A percentile compares a stretch with the other conserved stretches of the same genome.
These are phyloP conservation scores for Amphibalanus amphitrite DNA, from an alignment of 1,140 invertebrate species.

Conservation along the genomic window DNA sequence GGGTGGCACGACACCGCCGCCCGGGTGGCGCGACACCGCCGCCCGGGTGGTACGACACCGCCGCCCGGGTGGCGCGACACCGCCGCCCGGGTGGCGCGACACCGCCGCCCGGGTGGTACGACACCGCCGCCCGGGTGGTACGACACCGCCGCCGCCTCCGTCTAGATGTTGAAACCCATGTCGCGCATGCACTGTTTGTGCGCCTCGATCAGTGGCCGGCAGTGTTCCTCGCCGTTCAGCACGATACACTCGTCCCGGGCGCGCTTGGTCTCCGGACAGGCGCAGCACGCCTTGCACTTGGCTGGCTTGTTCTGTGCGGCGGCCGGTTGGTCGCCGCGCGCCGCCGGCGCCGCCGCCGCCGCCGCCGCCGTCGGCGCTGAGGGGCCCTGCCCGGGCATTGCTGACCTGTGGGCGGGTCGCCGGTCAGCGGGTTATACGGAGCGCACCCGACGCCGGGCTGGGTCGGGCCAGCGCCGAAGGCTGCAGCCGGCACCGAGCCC, in stretches of 20 bases:
- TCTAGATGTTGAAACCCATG: slow-evolving; percentile 79
- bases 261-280: slow-evolving; percentile 91
- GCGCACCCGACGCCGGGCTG: too few species aligned
- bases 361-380: too few species aligned
- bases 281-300: slow-evolving; percentile 91
- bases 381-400: too few species aligned
- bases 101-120: too few species aligned
- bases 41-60: not conserved
- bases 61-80: too few species aligned
- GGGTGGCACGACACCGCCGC: not conserved
- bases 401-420: too few species aligned
- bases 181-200: slow-evolving; percentile 93
- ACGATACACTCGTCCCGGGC: slow-evolving; percentile 57
- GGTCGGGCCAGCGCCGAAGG: too few species aligned
- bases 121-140: not conserved
- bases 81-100: too few species aligned
- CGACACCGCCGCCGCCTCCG: not conserved
- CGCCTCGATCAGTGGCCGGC: slow-evolving; percentile 73
- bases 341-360: too few species aligned
- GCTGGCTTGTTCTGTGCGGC: slow-evolving; percentile 16
- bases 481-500: too few species aligned
- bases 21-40: too few species aligned
- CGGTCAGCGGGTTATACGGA: too few species aligned
- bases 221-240: slow-evolving; percentile 67
- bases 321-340: not conserved